Evolutionary conservation across 2,113 vertebrate genomes (phyloP), one percentile per base, ranked within the genome.

Genomic region (Calyptommatus sinebrachiatus): DNA sequence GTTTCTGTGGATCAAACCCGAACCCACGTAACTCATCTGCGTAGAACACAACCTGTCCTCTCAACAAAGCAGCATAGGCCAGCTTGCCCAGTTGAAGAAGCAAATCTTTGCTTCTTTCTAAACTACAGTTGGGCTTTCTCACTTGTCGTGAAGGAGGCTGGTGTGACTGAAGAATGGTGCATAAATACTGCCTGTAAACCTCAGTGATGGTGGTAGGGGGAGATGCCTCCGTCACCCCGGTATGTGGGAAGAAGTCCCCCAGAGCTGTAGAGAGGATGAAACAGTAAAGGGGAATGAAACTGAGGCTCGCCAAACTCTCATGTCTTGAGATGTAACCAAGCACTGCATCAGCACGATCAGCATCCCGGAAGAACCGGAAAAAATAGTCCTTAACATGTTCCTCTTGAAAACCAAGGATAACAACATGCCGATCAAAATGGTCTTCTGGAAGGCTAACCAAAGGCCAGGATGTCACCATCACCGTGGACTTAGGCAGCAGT

Each of bases 251-350:
- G 68, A 91, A 93, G 70, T 91, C 88, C 1, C 77, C 87, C 83
- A 94, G 90, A 10, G 92, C 92, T 0, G 90, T 92, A 21, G 92
- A 94, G 57, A 93, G 91, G 70, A 94, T 94, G 79, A 93, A 93
- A 85, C 94, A 94, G 53, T 94, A 94, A 62, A 94, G 92, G 10
- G 92, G 92, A 50, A 94, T 92, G 85, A 94, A 94, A n/a, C 90
- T 93, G 26, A 94, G 81, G 31, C 91, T 92, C 9, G 91, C 92
- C 3, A 93, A 81, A 62, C 76, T 90, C 77, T 92, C 89, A 28
- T 94, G 93, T 66, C 78, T 80, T 21, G 83, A 77, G 22, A 95
- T 87, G 72, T 94, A 94, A 14, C 86, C 62, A 1, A 84, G 91
- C 46, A 95, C 91, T 45, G 89, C 90, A n/a, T 76, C 70, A 5